Evolutionary conservation across 2,888 invertebrate genomes (phyloP), one percentile per base, ranked within the genome.

Genomic region (Hydraecia micacea): DNA sequence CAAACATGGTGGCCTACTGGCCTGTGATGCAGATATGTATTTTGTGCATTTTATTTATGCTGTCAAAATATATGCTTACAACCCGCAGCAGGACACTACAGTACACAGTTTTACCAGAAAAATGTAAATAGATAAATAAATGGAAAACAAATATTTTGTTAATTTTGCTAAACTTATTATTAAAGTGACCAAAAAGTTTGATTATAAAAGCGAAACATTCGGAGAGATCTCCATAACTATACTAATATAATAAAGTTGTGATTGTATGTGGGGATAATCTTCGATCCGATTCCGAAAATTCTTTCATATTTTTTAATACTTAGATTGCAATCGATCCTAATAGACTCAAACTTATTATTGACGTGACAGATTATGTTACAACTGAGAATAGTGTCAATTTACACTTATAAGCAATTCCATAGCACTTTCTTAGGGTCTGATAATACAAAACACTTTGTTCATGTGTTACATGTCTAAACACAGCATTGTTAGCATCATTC

Each of bases 1-100:
- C 73, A 39, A 52, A 75, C 28, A 18, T n/a, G 18, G 9, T 36
- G 42, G 13, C 32, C 32, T 32, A 32, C 32, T 32, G 32, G 32
- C 2, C n/a, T 52, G 28, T 67, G 60, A 28, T 77, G n/a, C 67
- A 39, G 46, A 52, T 76, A 75, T 25, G 5, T 75, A 75, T 75
- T 62, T 60, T 25, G 32, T n/a, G 32, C 15, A 55, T 76, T 75
- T 73, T 46, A 73, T 49, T 79, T 67, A n/a, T n/a, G 15, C 7
- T n/a, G 11, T 32, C 21, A n/a, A 79, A 78, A 68, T n/a, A 52
- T 60, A n/a, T 77, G 9, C 49, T 78, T 62, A 15, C 13, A 55
- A 15, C 49, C 5, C 21, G 21, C 42, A 62, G 13, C 25, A 52
- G 32, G 11, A 52, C 21, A 52, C 9, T 15, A 15, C 21, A 46